phyloP scores from a whole-genome alignment of 2,888 invertebrate species.

The Cantharis flavilabris region DNA sequence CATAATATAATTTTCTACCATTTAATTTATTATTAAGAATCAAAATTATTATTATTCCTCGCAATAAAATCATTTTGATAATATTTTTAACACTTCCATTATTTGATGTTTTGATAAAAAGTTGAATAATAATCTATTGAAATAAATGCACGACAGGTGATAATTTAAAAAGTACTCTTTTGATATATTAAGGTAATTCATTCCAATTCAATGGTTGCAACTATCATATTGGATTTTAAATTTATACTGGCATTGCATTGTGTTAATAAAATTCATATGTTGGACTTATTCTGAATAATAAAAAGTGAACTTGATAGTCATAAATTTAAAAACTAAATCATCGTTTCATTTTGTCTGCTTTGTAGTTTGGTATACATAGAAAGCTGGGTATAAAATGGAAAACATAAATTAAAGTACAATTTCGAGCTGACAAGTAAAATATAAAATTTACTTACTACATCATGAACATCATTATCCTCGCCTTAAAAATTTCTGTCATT shows the following conservation, averaged over 20 bases:
- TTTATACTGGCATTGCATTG: background rate
- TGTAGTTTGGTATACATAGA: background rate
- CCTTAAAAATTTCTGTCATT: background rate
- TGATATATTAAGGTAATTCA: background rate
- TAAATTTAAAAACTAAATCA: conserved; percentile 3
- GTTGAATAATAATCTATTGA: background rate
- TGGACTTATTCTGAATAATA: background rate
- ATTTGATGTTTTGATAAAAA: background rate
- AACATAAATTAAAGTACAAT: conserved; percentile 1
- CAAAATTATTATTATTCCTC: background rate
- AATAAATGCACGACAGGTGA: background rate
- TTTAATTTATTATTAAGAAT: too few species aligned
- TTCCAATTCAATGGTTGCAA: background rate
- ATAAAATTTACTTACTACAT: background rate
- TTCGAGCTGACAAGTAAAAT: background rate
- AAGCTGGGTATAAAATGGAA: background rate
- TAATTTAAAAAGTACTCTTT: background rate
- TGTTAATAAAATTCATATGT: background rate
- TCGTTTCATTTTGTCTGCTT: background rate
- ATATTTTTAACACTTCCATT: too few species aligned
- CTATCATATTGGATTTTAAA: background rate
- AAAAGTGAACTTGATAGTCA: background rate
- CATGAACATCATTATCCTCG: background rate
- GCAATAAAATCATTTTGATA: too few species aligned
- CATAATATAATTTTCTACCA: conserved; percentile 7